Base-by-base conservation (phyloP, 2,797 vertebrate genomes). In the Aphelocoma californica region DNA sequence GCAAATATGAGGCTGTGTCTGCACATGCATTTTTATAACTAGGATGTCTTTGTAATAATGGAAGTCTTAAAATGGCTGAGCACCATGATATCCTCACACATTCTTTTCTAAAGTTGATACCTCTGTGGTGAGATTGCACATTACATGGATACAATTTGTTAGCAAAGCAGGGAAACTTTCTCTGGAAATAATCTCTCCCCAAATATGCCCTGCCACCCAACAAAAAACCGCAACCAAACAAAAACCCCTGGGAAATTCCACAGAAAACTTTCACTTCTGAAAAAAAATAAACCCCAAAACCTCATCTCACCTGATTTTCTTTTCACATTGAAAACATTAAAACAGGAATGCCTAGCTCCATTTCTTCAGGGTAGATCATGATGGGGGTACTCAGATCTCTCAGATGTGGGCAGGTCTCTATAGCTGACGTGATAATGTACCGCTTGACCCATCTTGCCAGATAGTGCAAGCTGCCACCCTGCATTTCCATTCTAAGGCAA, bases 1-100 rank as follows among this genome's bases (percentile, higher is more conserved):
- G 73, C 53, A 96, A 84, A 91, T 82, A 38, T 25, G 24, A 93
- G 66, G 13, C 80, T 93, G 17, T 92, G 75, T 86, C 93, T 94
- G 56, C 89, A 86, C 77, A 82, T 45, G 73, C 6, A 56, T 62
- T 81, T 92, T 50, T 94, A 80, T 90, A 96, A 95, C 92, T 92
- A 92, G 58, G 47, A n/a, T 93, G 57, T 71, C 50, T 97, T 95
- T 95, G 84, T 95, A 92, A 93, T 88, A 84, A 58, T 71, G 73
- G 45, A 71, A 93, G 57, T 64, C 93, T 95, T 93, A 93, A 97
- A 97, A 97, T 95, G 97, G 42, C 50, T 90, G 45, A 94, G 81
- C 51, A 95, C 80, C 81, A 61, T 81, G 69, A 94, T 95, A 92
- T 77, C 65, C 72, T 86, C 74, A 81, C 86, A 96, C 48, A 60